A percentile compares a stretch with the other conserved stretches of the same genome.
These are phyloP conservation scores for Hydropotes inermis DNA, from an alignment of 2,113 vertebrate genomes.

Conservation along the genomic window DNA sequence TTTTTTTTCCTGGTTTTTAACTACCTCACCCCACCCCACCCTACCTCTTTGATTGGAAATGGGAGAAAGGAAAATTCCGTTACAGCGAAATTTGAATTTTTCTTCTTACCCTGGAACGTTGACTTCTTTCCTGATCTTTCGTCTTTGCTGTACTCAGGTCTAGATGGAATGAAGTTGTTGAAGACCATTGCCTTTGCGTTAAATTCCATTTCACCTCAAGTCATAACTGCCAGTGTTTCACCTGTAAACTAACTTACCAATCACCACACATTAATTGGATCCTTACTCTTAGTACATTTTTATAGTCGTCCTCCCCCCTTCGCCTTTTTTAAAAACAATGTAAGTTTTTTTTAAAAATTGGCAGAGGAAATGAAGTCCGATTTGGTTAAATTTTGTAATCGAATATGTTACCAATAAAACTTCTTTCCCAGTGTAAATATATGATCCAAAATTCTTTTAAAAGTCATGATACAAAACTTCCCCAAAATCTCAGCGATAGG, in stretches of 20 bases:
- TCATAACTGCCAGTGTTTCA: accelerated
- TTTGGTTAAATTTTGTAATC: background rate
- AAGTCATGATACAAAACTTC: slow-evolving; percentile 15
- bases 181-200: accelerated
- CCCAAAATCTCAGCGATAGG: background rate
- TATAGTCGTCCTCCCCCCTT: too few relatives aligned
- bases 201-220: background rate
- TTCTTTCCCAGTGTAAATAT: background rate
- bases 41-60: background rate
- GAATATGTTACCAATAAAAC: background rate
- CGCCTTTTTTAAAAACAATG: background rate
- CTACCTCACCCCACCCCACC: accelerated
- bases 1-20: background rate
- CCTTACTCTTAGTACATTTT: background rate
- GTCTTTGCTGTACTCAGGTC: background rate
- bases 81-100: accelerated
- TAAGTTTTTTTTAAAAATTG: background rate
- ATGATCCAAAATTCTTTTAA: slow-evolving; percentile 21
- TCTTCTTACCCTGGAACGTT: accelerated
- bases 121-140: background rate
- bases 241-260: accelerated
- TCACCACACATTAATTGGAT: accelerated
- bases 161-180: background rate
- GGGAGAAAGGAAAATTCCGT: background rate
- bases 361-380: slow-evolving; percentile 10